Evolutionary conservation across 1,140 invertebrate species (phyloP).

Genomic region (Philopotamus ludificatus): DNA sequence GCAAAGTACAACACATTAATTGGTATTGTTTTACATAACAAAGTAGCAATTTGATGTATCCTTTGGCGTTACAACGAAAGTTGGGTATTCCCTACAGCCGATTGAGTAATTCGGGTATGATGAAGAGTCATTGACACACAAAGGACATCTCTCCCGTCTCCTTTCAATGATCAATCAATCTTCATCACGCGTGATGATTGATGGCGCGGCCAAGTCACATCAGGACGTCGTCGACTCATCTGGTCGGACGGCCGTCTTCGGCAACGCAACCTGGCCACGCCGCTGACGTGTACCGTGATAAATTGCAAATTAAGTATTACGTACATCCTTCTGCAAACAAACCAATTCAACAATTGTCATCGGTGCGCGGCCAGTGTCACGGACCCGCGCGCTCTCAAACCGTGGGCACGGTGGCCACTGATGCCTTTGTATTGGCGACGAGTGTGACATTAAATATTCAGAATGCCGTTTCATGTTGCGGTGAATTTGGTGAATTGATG

Average conservation of each 20-base stretch:
- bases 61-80: no score
- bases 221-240: no score
- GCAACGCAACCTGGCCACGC: background rate
- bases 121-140: no score
- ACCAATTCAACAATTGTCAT: slow-evolving; percentile 21
- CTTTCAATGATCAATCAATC: slow-evolving; percentile 3
- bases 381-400: background rate
- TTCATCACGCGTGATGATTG: background rate
- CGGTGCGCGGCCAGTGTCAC: background rate
- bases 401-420: background rate
- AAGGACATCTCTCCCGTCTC: no score
- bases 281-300: slow-evolving; percentile 6
- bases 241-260: slow-evolving; percentile 6
- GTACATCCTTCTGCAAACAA: slow-evolving; percentile 22
- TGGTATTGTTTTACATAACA: no score
- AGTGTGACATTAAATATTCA: background rate
- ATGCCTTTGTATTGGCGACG: background rate
- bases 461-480: no score
- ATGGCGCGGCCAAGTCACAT: background rate
- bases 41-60: no score
- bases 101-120: no score
- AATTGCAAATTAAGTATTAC: slow-evolving; percentile 26
- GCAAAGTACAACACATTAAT: no score
- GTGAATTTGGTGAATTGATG: no score
- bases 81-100: no score